These are phyloP conservation scores for Semaprochilodus insignis DNA, from an alignment of 2,797 vertebrate genomes.

Conservation along the genomic window DNA sequence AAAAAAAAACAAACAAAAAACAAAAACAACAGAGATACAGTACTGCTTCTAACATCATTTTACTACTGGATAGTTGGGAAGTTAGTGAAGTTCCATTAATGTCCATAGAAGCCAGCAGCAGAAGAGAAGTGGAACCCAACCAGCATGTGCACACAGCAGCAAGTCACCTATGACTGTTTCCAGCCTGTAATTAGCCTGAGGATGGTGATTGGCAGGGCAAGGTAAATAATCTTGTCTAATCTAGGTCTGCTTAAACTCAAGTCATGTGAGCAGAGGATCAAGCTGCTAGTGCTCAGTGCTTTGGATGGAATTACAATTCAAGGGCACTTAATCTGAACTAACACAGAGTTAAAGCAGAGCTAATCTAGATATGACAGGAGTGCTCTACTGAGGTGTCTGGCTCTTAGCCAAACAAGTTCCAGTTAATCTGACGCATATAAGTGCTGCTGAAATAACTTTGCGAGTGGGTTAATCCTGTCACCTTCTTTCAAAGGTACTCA, in stretches of 20 bases:
- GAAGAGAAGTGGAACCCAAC: slow-evolving; percentile 1
- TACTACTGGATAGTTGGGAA: background rate
- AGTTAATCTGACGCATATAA: background rate
- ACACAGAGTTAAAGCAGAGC: slow-evolving; percentile 28
- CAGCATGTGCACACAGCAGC: background rate
- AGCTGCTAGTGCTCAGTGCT: slow-evolving; percentile 22
- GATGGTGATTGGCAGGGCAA: slow-evolving; percentile 14
- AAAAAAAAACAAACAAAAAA: background rate
- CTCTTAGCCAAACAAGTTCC: slow-evolving; percentile 10
- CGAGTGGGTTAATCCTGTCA: background rate
- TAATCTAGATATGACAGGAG: slow-evolving; percentile 42
- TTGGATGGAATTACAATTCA: slow-evolving; percentile 49
- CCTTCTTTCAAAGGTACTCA: background rate
- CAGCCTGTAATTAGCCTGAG: slow-evolving; percentile 34
- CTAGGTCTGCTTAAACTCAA: slow-evolving; percentile 2
- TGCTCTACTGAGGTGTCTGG: slow-evolving; percentile 34
- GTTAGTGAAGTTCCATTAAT: background rate
- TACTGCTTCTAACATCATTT: background rate
- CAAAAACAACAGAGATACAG: background rate
- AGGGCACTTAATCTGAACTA: slow-evolving; percentile 44
- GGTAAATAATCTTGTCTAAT: slow-evolving; percentile 47
- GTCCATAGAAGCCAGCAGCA: background rate
- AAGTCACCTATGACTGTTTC: slow-evolving; percentile 22
- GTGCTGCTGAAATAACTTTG: background rate
- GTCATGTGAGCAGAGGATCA: slow-evolving; percentile 30